Evolutionary conservation across 2,797 vertebrate genomes (phyloP), one percentile per base, ranked within the genome.

Genomic region (Borostomias antarcticus): DNA sequence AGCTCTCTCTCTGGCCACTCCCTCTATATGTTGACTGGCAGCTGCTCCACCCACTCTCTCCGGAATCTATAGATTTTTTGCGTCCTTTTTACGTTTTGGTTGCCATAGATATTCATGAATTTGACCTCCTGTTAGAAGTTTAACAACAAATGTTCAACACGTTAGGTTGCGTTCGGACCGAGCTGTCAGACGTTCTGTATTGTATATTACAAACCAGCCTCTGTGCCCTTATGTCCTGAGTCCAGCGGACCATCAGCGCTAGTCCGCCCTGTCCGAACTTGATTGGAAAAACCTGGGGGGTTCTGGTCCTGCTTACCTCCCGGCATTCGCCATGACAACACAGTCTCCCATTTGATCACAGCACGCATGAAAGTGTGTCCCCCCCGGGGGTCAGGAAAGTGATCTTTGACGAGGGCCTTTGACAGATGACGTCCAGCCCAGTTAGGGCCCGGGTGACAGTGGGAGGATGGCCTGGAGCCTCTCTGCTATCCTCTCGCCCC

Each of bases 401-500:
- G 83, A 83, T 76, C 76, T 88, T 88, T 87, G 85, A 90, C 79
- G 78, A 87, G 78, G 68, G 40, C 66, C 77, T 80, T 64, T 89
- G 87, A 89, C 86, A 77, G 87, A 89, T 89, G 87, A 89, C 76
- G 74, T 85, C 75, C 84, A 75, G 68, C 63, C 64, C 69, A 69
- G 64, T 77, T 63, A 61, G 65, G 70, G 45, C 21, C 47, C n/a
- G 45, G 57, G 75, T 74, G 81, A 76, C 62, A 40, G 69, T 47
- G 11, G 62, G 59, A 76, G 69, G 75, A 74, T 71, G 77, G 68
- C 75, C 78, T 66, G 75, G 53, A 82, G 79, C 66, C 75, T 19
- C 37, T 28, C 10, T 21, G 15, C n/a, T 9, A 35, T 29, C 32
- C 10, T 33, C 30, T 60, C 74, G 68, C 86, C 86, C 80, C 86